A percentile compares a stretch with the other conserved stretches of the same genome.
These are phyloP conservation scores for Venturia canescens DNA, from an alignment of 1,140 invertebrate genomes.

Conservation along the genomic window DNA sequence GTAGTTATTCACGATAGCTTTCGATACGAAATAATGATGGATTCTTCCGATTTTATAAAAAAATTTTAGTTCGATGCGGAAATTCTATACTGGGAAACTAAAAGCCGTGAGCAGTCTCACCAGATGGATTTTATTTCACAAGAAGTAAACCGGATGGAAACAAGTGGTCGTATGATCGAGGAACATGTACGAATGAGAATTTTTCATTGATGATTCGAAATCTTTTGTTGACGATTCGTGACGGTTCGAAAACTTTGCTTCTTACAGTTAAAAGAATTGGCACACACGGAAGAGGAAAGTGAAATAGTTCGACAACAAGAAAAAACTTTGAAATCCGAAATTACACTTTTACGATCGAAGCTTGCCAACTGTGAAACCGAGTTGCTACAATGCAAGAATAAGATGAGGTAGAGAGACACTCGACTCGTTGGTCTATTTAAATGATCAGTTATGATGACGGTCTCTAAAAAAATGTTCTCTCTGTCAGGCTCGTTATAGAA, in stretches of 20 bases:
- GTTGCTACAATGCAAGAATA: slow-evolving; percentile 91
- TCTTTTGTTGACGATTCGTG: background rate
- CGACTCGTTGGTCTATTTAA: background rate
- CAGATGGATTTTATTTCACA: slow-evolving; percentile 89
- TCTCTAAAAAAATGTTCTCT: slow-evolving; percentile 14
- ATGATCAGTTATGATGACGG: no score
- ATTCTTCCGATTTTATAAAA: no score
- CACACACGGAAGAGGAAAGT: slow-evolving; percentile 90
- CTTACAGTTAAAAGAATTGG: slow-evolving; percentile 83
- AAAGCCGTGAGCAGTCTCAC: slow-evolving; percentile 89
- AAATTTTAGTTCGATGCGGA: slow-evolving; percentile 89
- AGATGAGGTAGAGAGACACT: slow-evolving; percentile 82
- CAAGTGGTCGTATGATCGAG: slow-evolving; percentile 84
- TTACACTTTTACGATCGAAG: slow-evolving; percentile 88
- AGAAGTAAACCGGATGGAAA: slow-evolving; percentile 88
- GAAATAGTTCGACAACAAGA: slow-evolving; percentile 93
- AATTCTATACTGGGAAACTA: slow-evolving; percentile 92
- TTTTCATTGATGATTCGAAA: background rate
- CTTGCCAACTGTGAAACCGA: slow-evolving; percentile 93
- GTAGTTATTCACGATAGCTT: no score
- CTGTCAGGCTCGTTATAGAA: slow-evolving; percentile 79
- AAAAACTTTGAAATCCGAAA: slow-evolving; percentile 90
- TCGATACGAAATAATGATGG: no score
- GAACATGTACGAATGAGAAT: slow-evolving; percentile 81
- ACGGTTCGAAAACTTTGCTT: background rate